Evolutionary conservation across 2,113 vertebrate species (phyloP).

Genomic region (Oryzias woworae): DNA sequence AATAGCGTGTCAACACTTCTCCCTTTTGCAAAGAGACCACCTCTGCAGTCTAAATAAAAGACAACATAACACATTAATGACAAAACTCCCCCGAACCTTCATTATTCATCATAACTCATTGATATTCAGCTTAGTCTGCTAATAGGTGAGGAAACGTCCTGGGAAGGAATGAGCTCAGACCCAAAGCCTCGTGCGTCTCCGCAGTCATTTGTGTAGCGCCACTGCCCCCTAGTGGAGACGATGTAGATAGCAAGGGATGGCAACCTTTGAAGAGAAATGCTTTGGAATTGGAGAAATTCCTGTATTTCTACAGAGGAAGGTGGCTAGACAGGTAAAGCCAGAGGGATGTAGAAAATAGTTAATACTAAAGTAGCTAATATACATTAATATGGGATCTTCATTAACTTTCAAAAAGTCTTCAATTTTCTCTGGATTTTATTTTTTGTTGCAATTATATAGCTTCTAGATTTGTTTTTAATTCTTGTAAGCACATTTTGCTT

Average conservation of each 20-base stretch:
- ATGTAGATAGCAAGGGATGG: background rate
- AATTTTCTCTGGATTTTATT: background rate
- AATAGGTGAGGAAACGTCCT: conserved; percentile 40
- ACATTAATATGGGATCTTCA: no score
- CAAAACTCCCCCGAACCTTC: conserved; percentile 54
- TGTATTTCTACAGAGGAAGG: no score
- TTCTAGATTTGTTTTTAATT: conserved; percentile 3
- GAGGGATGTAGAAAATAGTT: no score
- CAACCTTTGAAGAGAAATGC: background rate
- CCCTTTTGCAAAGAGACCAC: conserved; percentile 57
- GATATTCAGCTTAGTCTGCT: conserved; percentile 46
- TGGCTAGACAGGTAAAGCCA: no score
- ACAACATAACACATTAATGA: conserved; percentile 66
- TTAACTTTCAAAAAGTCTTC: no score
- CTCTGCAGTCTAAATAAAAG: conserved; percentile 58
- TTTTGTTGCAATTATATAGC: background rate
- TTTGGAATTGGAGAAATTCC: no score
- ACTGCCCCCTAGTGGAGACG: conserved; percentile 68
- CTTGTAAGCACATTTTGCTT: conserved; percentile 15
- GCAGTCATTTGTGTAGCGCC: conserved; percentile 35
- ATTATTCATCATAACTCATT: conserved; percentile 67
- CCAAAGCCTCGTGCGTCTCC: background rate
- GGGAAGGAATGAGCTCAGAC: conserved; percentile 29
- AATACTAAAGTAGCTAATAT: no score
- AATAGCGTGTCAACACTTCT: conserved; percentile 60